Percentiles rank a stretch among this genome's conserved stretches.
These are phyloP conservation scores for Aphidoletes aphidimyza DNA, from an alignment of 2,888 invertebrate genomes.

Conservation along the genomic window DNA sequence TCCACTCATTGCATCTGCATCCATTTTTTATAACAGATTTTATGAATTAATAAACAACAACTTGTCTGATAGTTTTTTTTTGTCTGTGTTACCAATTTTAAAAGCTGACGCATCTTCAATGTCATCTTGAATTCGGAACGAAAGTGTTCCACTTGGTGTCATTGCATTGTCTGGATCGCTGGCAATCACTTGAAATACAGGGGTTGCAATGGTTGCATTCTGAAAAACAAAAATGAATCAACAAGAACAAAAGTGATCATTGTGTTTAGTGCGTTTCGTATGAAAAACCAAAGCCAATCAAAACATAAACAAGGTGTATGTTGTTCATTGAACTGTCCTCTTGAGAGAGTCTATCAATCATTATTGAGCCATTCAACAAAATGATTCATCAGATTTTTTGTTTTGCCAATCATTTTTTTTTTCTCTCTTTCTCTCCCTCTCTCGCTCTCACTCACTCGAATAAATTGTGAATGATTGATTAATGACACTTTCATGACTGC, in stretches of 20 bases:
- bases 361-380: not conserved
- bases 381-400: not conserved
- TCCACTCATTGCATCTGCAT: slow-evolving; percentile 74
- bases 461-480: slow-evolving; percentile 33
- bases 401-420: too few relatives aligned
- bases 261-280: not conserved
- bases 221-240: slow-evolving; percentile 61
- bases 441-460: too few relatives aligned
- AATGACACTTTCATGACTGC: not conserved
- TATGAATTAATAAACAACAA: too few relatives aligned
- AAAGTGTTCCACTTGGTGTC: slow-evolving; percentile 78
- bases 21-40: too few relatives aligned
- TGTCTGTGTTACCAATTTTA: slow-evolving; percentile 68
- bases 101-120: slow-evolving; percentile 74
- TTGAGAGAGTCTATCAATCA: not conserved
- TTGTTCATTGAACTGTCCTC: not conserved
- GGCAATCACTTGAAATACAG: slow-evolving; percentile 80
- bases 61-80: slow-evolving; percentile 31
- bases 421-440: not conserved
- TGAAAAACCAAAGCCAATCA: not conserved
- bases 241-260: not conserved
- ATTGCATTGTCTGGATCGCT: slow-evolving; percentile 82
- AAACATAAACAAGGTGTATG: slow-evolving; percentile 26
- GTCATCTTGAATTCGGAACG: slow-evolving; percentile 77
- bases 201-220: slow-evolving; percentile 78